Base-by-base conservation (phyloP, 2,888 invertebrate species). In the Trissolcus brochymenae region DNA sequence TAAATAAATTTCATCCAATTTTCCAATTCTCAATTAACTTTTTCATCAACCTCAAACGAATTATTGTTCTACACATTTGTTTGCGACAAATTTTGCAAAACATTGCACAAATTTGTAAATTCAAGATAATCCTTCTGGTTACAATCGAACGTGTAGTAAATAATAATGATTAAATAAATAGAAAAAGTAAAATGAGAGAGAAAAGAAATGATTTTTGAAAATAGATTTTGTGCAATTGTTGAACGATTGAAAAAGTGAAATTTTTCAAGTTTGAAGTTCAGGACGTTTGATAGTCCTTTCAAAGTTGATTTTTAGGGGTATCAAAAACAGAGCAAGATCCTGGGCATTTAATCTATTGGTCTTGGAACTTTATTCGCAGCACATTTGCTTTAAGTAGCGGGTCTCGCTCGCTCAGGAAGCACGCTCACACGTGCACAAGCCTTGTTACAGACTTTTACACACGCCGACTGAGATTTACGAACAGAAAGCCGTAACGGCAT, bases 401-500 rank as follows among this genome's bases (percentile, higher is more conserved):
- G 56, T 21, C 49, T 72, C 43, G 56, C 43, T 62, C 46, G 65
- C 62, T 35, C 64, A 54, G 60, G 60, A 72, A 50, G 61, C 51
- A 35, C 70, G 62, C 78, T 66, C 75, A 64, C 75, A 72, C 76
- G 64, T 65, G 75, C 70, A 57, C 55, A 29, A 35, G 67, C 60
- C 60, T 78, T 75, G 78, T 78, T 75, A 79, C 72, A 76, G 75
- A 73, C 75, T 76, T 71, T 71, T 60, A 67, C 68, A 71, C 70
- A 78, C 62, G 55, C 67, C 67, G 76, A 79, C 64, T 66, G 71
- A 76, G 76, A 75, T 70, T 80, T 79, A 78, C 68, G 77, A 78
- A 71, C 70, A 70, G 77, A 61, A 79, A 80, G 80, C 80, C 80
- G 81, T 82, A 82, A 79, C 84, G 84, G 84, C 84, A 84, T 82